Percentiles rank a stretch among this genome's conserved stretches.
Evolutionary conservation across 2,888 invertebrate genomes (phyloP).

Genomic region (Athripsodes cinereus): DNA sequence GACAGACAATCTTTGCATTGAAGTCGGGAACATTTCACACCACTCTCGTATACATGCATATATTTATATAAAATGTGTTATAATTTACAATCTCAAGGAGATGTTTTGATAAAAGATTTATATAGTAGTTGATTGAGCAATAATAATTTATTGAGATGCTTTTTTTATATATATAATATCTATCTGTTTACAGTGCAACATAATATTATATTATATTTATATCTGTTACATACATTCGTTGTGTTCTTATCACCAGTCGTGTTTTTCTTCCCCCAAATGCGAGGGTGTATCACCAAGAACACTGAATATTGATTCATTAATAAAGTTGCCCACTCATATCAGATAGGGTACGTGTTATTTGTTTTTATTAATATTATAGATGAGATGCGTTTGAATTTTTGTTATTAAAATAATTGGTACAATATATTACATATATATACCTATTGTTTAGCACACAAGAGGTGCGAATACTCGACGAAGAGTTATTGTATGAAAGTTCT

Average conservation of each 20-base stretch:
- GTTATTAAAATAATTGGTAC: background rate
- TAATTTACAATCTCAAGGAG: background rate
- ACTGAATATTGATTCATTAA: background rate
- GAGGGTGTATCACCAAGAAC: slow-evolving; percentile 11
- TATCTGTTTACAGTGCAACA: no score
- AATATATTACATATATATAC: no score
- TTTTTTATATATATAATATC: background rate
- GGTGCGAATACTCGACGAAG: background rate
- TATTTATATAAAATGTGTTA: no score
- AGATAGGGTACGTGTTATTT: slow-evolving; percentile 8
- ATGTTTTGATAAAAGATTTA: slow-evolving; percentile 2
- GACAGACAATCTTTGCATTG: no score
- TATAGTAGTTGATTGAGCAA: slow-evolving; percentile 21
- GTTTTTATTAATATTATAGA: no score
- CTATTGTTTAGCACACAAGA: no score
- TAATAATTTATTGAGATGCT: slow-evolving; percentile 15
- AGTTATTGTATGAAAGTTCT: background rate
- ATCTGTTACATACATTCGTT: background rate
- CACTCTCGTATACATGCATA: no score
- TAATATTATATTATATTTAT: no score
- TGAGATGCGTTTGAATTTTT: background rate
- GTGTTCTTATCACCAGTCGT: slow-evolving; percentile 5
- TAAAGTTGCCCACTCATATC: slow-evolving; percentile 17
- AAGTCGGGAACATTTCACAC: no score
- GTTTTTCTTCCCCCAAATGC: slow-evolving; percentile 25